Conservation (phyloP, 2,888 invertebrate species). For the Thymelicus lineola region DNA sequence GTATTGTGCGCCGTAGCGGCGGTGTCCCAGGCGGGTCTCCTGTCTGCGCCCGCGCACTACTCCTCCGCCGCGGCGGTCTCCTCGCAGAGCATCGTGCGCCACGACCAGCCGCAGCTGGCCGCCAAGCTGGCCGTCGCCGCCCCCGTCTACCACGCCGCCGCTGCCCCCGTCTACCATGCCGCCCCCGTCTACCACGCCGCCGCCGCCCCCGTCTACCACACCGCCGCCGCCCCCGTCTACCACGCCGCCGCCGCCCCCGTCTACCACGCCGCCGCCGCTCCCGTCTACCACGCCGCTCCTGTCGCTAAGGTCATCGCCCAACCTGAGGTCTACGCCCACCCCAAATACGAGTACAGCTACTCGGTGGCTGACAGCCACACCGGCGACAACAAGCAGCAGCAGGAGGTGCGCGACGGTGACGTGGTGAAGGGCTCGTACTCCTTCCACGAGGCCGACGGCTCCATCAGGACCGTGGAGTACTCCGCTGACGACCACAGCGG, state of each 20-base stretch:
- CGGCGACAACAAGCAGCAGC: slow-evolving; percentile 84
- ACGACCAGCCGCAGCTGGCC: slow-evolving; percentile 60
- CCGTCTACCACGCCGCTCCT: slow-evolving; percentile 10
- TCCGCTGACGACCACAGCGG: slow-evolving; percentile 82
- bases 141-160: slow-evolving; percentile 47
- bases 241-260: slow-evolving; percentile 49
- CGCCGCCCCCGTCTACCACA: slow-evolving; percentile 49
- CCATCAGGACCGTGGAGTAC: slow-evolving; percentile 83
- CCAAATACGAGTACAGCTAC: slow-evolving; percentile 82
- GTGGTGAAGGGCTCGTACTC: slow-evolving; percentile 83
- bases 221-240: slow-evolving; percentile 51
- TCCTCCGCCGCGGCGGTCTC: slow-evolving; percentile 64
- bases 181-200: slow-evolving; percentile 50
- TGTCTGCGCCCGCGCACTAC: slow-evolving; percentile 65
- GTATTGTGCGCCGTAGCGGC: slow-evolving; percentile 54
- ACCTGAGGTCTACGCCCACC: slow-evolving; percentile 53
- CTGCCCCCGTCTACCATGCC: slow-evolving; percentile 51
- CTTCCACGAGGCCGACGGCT: slow-evolving; percentile 83
- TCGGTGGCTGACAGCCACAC: slow-evolving; percentile 84
- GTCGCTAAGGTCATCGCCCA: not conserved
- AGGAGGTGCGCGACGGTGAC: slow-evolving; percentile 82
- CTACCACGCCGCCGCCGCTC: slow-evolving; percentile 42
- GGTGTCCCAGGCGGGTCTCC: slow-evolving; percentile 55
- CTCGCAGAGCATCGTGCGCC: slow-evolving; percentile 68
- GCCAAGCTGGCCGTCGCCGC: slow-evolving; percentile 51